Evolutionary conservation across 2,888 invertebrate genomes (phyloP).

Genomic region (Pycnomerus fuliginosus): DNA sequence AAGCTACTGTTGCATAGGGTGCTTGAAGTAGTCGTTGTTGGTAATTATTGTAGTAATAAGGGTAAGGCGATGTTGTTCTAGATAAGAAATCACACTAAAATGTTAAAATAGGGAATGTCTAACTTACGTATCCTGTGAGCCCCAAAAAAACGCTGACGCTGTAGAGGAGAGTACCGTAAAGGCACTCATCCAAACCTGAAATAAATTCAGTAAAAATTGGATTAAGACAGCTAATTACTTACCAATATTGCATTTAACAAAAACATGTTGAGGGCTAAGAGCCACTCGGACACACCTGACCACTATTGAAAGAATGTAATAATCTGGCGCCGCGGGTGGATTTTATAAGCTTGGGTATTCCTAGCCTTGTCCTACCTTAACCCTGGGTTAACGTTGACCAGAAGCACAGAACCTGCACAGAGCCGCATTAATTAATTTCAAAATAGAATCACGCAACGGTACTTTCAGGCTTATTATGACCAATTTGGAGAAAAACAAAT

Average conservation of each 20-base stretch:
- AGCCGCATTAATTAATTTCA: conserved; percentile 21
- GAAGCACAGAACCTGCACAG: conserved; percentile 22
- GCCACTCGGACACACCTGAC: conserved; percentile 17
- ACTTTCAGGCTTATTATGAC: too few relatives aligned
- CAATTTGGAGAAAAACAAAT: too few relatives aligned
- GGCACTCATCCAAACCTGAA: conserved; percentile 13
- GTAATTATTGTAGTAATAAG: conserved; percentile 24
- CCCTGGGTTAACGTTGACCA: conserved; percentile 19
- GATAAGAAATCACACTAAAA: too few relatives aligned
- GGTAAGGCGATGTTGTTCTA: conserved; percentile 12
- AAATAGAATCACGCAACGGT: too few relatives aligned
- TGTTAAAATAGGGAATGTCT: too few relatives aligned
- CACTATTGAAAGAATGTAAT: conserved; percentile 31
- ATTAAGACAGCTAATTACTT: conserved; percentile 14
- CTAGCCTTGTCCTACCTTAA: conserved; percentile 33
- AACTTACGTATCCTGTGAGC: conserved; percentile 29
- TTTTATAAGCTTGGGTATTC: conserved; percentile 35
- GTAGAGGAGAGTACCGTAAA: conserved; percentile 19
- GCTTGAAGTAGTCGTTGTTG: conserved; percentile 30
- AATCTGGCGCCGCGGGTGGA: conserved; percentile 31
- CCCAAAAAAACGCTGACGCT: conserved; percentile 32
- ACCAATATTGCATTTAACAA: conserved; percentile 21
- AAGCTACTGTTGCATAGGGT: conserved; percentile 21
- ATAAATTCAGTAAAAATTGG: conserved; percentile 3
- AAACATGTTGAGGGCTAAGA: too few relatives aligned